Percentiles rank a stretch among this genome's conserved stretches.
Conservation (phyloP, 2,888 invertebrate genomes). For the Orthosia incerta region DNA sequence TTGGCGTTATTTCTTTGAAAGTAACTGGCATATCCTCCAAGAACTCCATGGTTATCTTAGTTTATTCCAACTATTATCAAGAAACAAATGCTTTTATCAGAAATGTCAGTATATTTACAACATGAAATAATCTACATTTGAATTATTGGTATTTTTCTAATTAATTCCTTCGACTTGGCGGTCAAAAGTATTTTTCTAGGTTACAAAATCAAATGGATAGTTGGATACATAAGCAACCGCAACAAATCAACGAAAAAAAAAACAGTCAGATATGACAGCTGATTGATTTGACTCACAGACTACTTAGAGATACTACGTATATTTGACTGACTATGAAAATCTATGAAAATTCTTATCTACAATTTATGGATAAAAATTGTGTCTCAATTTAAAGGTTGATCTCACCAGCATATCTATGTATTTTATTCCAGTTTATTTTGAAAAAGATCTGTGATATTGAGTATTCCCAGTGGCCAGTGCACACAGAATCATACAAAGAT, state of each 20-base stretch:
- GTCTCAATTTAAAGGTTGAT: too few species aligned
- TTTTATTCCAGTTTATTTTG: too few species aligned
- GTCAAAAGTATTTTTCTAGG: conserved; percentile 23
- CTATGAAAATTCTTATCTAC: too few species aligned
- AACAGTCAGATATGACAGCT: conserved; percentile 13
- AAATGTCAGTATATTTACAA: conserved; percentile 4
- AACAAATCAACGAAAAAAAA: conserved; percentile 4
- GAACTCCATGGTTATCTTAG: conserved; percentile 79
- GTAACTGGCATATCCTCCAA: conserved; percentile 86
- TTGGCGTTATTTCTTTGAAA: conserved; percentile 95
- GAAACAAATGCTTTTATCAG: background rate
- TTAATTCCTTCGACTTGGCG: conserved; percentile 2
- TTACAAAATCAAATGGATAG: conserved; percentile 39
- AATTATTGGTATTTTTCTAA: background rate
- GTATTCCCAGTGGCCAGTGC: too few species aligned
- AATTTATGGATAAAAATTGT: too few species aligned
- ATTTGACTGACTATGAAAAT: too few species aligned
- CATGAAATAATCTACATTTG: background rate
- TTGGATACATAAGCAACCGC: conserved; percentile 16
- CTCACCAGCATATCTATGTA: too few species aligned
- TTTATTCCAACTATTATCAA: background rate
- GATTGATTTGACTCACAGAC: too few species aligned
- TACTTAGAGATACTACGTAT: too few species aligned
- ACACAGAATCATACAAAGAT: too few species aligned
- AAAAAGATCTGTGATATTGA: too few species aligned